A percentile compares a stretch with the other conserved stretches of the same genome.
These are phyloP conservation scores for Delphinus delphis DNA, from an alignment of 2,113 vertebrate species.

Conservation along the genomic window DNA sequence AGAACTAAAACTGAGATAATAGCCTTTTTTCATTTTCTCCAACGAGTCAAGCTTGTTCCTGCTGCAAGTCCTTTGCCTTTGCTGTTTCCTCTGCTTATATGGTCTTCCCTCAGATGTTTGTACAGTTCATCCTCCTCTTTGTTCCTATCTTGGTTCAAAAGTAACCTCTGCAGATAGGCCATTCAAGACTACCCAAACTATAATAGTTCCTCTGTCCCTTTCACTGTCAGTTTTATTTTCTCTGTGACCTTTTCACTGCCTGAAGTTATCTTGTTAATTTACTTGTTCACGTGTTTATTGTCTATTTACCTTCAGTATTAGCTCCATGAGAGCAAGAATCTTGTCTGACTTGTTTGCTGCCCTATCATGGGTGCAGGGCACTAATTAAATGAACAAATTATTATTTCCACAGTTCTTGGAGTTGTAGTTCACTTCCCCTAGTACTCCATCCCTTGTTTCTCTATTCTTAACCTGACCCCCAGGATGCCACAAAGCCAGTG, in stretches of 20 bases:
- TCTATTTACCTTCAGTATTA: neutral
- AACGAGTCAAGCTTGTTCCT: neutral
- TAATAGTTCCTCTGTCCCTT: neutral
- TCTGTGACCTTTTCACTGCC: neutral
- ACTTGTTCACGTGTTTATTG: neutral
- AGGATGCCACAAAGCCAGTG: neutral
- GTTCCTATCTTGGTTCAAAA: constrained; percentile 25
- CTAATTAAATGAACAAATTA: neutral
- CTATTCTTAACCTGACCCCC: neutral
- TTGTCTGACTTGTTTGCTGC: neutral
- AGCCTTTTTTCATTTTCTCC: neutral
- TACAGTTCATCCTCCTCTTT: neutral
- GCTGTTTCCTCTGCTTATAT: neutral
- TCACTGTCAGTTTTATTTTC: constrained; percentile 26
- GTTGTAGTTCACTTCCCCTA: neutral
- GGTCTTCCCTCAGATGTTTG: neutral
- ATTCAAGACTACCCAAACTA: neutral
- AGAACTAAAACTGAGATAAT: neutral
- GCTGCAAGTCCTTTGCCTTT: neutral
- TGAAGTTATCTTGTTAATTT: constrained; percentile 6
- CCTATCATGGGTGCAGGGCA: neutral
- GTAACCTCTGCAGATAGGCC: neutral
- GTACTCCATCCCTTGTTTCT: neutral
- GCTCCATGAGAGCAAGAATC: neutral
- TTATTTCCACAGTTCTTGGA: constrained; percentile 15